Evolutionary conservation across 2,113 vertebrate genomes (phyloP).

Genomic region (Xenus cinereus): DNA sequence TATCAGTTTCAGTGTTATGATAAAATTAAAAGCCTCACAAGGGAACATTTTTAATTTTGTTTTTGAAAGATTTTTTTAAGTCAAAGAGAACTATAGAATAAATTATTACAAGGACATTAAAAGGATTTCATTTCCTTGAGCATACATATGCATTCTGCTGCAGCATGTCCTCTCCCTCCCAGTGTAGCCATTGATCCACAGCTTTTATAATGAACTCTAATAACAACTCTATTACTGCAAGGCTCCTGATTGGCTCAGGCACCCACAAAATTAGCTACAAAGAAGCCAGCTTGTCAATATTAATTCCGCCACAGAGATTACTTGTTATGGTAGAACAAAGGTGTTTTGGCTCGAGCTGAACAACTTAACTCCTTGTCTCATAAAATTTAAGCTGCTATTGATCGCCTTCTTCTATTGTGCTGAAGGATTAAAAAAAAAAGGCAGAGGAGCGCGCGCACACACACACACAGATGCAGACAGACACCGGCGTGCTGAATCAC

Average conservation of each 20-base stretch:
- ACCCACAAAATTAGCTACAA: constrained; percentile 89
- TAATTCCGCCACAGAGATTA: constrained; percentile 85
- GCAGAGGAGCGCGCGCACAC: background rate
- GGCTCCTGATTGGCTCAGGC: constrained; percentile 82
- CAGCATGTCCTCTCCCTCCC: constrained; percentile 75
- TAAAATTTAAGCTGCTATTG: constrained; percentile 90
- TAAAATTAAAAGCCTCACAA: background rate
- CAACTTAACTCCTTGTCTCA: constrained; percentile 86
- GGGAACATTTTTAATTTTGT: background rate
- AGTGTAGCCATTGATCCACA: constrained; percentile 86
- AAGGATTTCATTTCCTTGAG: constrained; percentile 76
- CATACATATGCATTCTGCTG: constrained; percentile 71
- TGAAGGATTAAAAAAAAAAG: constrained; percentile 68
- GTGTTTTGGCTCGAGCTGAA: constrained; percentile 80
- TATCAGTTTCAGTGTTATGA: background rate
- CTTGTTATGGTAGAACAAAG: constrained; percentile 89
- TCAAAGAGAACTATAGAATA: constrained; percentile 47
- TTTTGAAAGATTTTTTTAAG: constrained; percentile 16
- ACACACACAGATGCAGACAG: background rate
- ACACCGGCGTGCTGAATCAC: constrained; percentile 67
- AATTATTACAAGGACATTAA: constrained; percentile 67
- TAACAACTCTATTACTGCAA: constrained; percentile 89
- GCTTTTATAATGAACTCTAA: constrained; percentile 89
- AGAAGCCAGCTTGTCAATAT: constrained; percentile 89
- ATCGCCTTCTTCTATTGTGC: constrained; percentile 79